These are phyloP conservation scores for Drosophila grimshawi DNA, from an alignment of 1,140 invertebrate species.

Conservation along the genomic window DNA sequence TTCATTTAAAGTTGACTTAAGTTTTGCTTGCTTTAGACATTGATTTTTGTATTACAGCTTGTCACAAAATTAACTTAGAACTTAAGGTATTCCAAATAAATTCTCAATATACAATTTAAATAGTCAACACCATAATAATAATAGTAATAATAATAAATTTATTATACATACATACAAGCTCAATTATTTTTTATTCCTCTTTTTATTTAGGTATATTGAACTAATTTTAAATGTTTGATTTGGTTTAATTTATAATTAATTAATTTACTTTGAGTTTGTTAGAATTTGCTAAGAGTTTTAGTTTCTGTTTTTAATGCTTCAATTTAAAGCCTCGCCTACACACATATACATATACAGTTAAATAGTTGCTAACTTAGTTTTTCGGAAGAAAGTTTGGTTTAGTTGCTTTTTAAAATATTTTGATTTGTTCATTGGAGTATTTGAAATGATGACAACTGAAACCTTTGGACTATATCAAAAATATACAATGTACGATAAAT, in stretches of 20 bases:
- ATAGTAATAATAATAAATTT: slow-evolving; percentile 69
- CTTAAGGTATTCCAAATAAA: slow-evolving; percentile 61
- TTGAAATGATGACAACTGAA: slow-evolving; percentile 54
- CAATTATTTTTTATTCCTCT: slow-evolving; percentile 54
- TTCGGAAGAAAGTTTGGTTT: slow-evolving; percentile 72
- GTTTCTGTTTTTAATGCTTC: slow-evolving; percentile 48
- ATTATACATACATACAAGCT: slow-evolving; percentile 79
- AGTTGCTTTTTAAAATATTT: slow-evolving; percentile 62
- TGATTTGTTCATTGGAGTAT: slow-evolving; percentile 62
- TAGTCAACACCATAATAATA: slow-evolving; percentile 53
- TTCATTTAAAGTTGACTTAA: slow-evolving; percentile 51
- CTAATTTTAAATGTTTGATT: slow-evolving; percentile 78
- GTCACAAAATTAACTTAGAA: slow-evolving; percentile 49
- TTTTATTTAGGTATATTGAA: slow-evolving; percentile 49
- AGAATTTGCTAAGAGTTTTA: slow-evolving; percentile 79
- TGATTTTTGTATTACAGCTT: slow-evolving; percentile 12
- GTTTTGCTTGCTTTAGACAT: slow-evolving; percentile 14
- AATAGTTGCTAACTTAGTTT: slow-evolving; percentile 75
- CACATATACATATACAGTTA: slow-evolving; percentile 72
- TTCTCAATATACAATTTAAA: slow-evolving; percentile 42
- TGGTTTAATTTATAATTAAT: slow-evolving; percentile 76
- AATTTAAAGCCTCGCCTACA: slow-evolving; percentile 71
- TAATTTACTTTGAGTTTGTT: slow-evolving; percentile 78
- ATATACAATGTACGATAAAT: slow-evolving; percentile 23
- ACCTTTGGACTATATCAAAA: slow-evolving; percentile 56